Percentiles rank a stretch among this genome's conserved stretches.
These are phyloP conservation scores for Samia ricini DNA, from an alignment of 1,140 invertebrate species.

Conservation along the genomic window DNA sequence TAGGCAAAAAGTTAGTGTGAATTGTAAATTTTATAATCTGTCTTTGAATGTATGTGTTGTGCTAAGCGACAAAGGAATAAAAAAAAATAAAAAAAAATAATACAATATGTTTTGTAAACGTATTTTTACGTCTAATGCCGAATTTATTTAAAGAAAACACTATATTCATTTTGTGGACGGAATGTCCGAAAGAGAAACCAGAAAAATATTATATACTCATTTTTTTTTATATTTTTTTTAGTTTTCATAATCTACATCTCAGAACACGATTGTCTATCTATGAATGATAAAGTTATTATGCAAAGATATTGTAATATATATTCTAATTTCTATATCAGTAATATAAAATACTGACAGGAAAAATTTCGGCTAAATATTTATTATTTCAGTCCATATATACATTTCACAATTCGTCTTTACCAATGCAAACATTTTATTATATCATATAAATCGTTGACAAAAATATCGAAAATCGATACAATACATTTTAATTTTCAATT, in stretches of 20 bases:
- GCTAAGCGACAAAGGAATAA: no score
- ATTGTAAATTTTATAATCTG: no score
- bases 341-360: neutral
- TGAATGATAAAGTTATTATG: neutral
- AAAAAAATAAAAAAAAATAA: no score
- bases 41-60: no score
- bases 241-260: neutral
- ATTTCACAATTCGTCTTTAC: no score
- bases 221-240: neutral
- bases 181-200: neutral
- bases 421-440: no score
- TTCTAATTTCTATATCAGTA: neutral
- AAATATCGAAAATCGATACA: neutral
- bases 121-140: neutral
- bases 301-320: neutral
- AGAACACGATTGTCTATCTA: neutral
- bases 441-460: neutral
- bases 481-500: neutral
- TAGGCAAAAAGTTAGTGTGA: no score
- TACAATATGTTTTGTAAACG: neutral
- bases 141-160: neutral
- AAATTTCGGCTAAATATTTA: neutral
- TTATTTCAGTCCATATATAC: neutral
- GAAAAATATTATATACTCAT: no score
- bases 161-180: neutral